Evolutionary conservation across 2,113 vertebrate species (phyloP).

Genomic region (Agapornis roseicollis): DNA sequence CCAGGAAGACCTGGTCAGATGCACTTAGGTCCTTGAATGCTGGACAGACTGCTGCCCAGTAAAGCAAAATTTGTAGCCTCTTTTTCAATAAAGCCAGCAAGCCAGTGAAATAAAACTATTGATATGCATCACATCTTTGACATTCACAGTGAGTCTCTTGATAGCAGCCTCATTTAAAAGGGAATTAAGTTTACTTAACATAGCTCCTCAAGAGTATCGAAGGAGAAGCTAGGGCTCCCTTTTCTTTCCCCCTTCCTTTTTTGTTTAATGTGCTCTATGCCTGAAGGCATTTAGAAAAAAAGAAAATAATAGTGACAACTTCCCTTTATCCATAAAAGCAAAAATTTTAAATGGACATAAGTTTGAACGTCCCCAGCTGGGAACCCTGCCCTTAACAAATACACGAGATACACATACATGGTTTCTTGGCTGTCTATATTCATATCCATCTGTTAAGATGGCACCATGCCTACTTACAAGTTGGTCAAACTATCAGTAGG

Average conservation of each 20-base stretch:
- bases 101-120: background rate
- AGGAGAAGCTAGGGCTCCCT: background rate
- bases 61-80: background rate
- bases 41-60: background rate
- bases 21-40: background rate
- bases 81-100: background rate
- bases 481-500: conserved; percentile 80
- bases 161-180: background rate
- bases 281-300: conserved; percentile 24
- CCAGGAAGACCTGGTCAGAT: background rate
- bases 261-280: background rate
- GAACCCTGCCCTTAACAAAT: conserved; percentile 77
- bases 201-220: background rate
- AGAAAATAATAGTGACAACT: conserved; percentile 53
- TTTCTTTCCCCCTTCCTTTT: background rate
- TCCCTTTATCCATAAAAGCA: conserved; percentile 66
- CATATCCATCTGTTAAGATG: conserved; percentile 75
- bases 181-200: conserved; percentile 6
- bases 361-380: conserved; percentile 73
- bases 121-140: background rate
- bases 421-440: conserved; percentile 74
- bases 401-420: conserved; percentile 74
- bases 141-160: background rate
- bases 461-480: conserved; percentile 77
- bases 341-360: conserved; percentile 76